Base-by-base conservation (phyloP, 2,797 vertebrate species). In the Melanotaenia trifasciata region DNA sequence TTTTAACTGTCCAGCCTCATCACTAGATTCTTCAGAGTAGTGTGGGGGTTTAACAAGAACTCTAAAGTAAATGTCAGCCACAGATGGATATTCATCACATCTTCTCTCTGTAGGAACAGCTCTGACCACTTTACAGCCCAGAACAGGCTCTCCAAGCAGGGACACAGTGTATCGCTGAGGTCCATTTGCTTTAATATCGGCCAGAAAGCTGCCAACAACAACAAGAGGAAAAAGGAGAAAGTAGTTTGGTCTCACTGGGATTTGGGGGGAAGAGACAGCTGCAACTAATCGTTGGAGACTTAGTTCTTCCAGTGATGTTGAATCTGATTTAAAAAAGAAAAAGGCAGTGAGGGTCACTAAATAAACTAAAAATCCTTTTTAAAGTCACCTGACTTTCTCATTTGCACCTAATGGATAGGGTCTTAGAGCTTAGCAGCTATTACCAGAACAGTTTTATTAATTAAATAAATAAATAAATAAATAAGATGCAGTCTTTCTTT, bases 191-290 rank as follows among this genome's bases (percentile, higher is more conserved):
- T 80, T 76, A 88, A 88, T 83, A 78, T 61, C 67, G 56, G 62
- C 65, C 22, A 30, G 36, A 59, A 35, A 67, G 60, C 77, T 84
- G 90, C 88, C 89, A 90, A 89, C 81, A 89, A 79, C 80, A 91
- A 86, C 85, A 90, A 53, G 54, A 70, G 64, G 65, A 54, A 58
- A 64, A 64, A 58, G 56, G 78, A 72, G 70, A 74, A 84, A 84
- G 73, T 79, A 78, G 81, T 86, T 77, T 78, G 74, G 77, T 87
- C 86, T 77, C 69, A 50, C 58, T 59, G 73, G 78, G 81, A 36
- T 66, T 72, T 22, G 16, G 36, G 43, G 54, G 60, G 72, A 62
- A 59, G 58, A 67, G 47, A 67, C 45, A 79, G 70, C 70, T 30
- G 9, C 80, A 84, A 81, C 81, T 83, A 82, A 78, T 70, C 72